Base-by-base conservation (phyloP, 2,113 vertebrate genomes). In the Dromas ardeola region DNA sequence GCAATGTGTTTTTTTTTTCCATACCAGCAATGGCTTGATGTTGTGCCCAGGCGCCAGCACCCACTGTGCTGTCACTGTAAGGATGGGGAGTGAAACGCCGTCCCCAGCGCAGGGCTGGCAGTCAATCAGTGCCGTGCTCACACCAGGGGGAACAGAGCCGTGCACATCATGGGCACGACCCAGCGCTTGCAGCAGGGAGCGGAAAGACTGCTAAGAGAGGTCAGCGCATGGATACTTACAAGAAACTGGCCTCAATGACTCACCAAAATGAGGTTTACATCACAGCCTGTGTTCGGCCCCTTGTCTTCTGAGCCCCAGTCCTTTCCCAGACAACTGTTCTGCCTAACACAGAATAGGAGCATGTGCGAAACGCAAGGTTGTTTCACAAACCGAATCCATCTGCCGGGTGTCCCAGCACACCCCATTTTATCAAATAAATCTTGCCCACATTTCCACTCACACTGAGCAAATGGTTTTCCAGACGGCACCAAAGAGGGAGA, bases 161-260 rank as follows among this genome's bases (percentile, higher is more conserved):
- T 0, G 36, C 42, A 14, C 23, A 14, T 4, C 13, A 5, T 0
- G 1, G 67, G 47, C 10, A 34, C 1, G 23, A 58, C 18, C 66
- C 52, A 34, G 59, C 0, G 4, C 43, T n/a, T 19, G 38, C 30
- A 52, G 81, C 25, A 34, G 43, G 69, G 38, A 66, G 42, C 3
- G 4, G 55, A 63, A 67, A 20, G 15, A 13, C 27, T 52, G 55
- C 81, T 32, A 3, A 7, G 23, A 78, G 59, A 25, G 71, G 55
- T 38, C 50, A 62, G 47, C 2, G 1, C 3, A 2, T 13, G 32
- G 52, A 13, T 15, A 17, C 29, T 50, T 69, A 45, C 34, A 66
- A 71, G 62, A 53, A 71, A 58, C 4, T n/a, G 23, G 9, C 53
- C 58, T 34, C 53, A 19, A 1, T 4, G 16, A 47, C 32, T 77